Percentiles rank a stretch among this genome's conserved stretches.
These are phyloP conservation scores for Empis stercorea DNA, from an alignment of 2,888 invertebrate species.

Conservation along the genomic window DNA sequence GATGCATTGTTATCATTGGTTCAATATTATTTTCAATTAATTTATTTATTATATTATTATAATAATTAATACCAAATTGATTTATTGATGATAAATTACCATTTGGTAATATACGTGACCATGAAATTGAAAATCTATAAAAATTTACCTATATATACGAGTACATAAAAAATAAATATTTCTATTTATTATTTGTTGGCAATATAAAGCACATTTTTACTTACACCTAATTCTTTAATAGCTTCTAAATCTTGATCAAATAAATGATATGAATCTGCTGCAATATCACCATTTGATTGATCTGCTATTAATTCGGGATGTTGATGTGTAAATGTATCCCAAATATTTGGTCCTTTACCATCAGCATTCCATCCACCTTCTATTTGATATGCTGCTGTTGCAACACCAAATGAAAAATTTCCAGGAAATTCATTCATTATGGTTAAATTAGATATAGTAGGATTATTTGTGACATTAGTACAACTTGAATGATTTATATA, in stretches of 20 bases:
- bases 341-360: slow-evolving; percentile 38
- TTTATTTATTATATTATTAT: slow-evolving; percentile 49
- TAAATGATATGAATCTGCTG: slow-evolving; percentile 45
- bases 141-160: slow-evolving; percentile 31
- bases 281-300: slow-evolving; percentile 38
- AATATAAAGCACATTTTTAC: background rate
- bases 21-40: slow-evolving; percentile 45
- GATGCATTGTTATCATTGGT: slow-evolving; percentile 46
- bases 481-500: too few species aligned
- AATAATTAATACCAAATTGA: slow-evolving; percentile 47
- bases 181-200: too few species aligned
- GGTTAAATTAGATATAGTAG: too few species aligned
- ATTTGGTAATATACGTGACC: slow-evolving; percentile 50
- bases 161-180: too few species aligned
- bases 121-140: slow-evolving; percentile 48
- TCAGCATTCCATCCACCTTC: slow-evolving; percentile 12
- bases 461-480: too few species aligned
- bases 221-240: slow-evolving; percentile 38
- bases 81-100: slow-evolving; percentile 43
- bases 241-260: slow-evolving; percentile 42
- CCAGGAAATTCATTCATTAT: slow-evolving; percentile 6
- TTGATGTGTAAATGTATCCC: slow-evolving; percentile 30
- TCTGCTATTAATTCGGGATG: slow-evolving; percentile 28
- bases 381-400: slow-evolving; percentile 12
- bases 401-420: slow-evolving; percentile 12